Evolutionary conservation across 2,797 vertebrate genomes (phyloP), one percentile per base, ranked within the genome.

Genomic region (Menidia menidia): DNA sequence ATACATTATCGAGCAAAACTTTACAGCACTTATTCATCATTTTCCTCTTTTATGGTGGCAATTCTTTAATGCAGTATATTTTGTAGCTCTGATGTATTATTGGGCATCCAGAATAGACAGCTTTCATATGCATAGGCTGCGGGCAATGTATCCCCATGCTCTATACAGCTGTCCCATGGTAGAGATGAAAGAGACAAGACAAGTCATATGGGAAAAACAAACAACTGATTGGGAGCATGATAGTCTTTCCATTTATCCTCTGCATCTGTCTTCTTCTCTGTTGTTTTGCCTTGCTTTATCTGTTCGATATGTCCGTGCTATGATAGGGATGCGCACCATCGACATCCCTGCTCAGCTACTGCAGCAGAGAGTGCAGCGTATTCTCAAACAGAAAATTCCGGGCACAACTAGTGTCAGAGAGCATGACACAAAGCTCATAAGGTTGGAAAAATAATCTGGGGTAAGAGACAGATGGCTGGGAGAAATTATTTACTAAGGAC

Each of bases 71-170:
- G 18, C 75, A 88, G 74, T 83, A 63, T 42, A 74, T 89, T 75
- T 51, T 53, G 44, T 73, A 55, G 67, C 78, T 87, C 80, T 87
- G 85, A 87, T 85, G 50, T 76, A 66, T 73, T 61, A 59, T 53
- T 48, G 69, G 83, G 56, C 62, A 79, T 78, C 63, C 9, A 52
- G 54, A 82, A 79, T 64, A 87, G 80, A 86, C 87, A 87, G 78
- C 73, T 86, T 78, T 83, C 73, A 80, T 85, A 87, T 86, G 78
- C 68, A 78, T 66, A 67, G 61, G 30, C 69, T 79, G 71, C 80
- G 70, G 70, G 73, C 80, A 79, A 69, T 77, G 79, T 79, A 72
- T 80, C 64, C 54, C 68, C 31, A 67, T 68, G 71, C 83, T 72
- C 71, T 50, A 75, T 82, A 60, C 73, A 79, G 73, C 78, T 75